A percentile compares a stretch with the other conserved stretches of the same genome.
phyloP scores from a whole-genome alignment of 1,140 invertebrate species.

The Maconellicoccus hirsutus region DNA sequence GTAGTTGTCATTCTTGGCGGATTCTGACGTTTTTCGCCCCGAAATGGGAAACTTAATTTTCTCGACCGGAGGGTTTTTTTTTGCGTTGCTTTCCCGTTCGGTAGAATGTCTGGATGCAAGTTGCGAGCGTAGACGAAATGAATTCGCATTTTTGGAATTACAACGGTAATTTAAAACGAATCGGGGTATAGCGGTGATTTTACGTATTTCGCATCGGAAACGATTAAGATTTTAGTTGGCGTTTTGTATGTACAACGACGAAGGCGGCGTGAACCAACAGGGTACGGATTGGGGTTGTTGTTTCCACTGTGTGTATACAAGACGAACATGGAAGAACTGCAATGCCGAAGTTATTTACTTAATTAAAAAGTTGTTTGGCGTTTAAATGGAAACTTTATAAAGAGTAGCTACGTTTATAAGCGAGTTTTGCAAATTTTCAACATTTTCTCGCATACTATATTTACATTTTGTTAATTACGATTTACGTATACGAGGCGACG shows the following conservation, averaged over 20 bases:
- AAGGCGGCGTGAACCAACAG: too few species aligned
- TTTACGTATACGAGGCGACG: not conserved
- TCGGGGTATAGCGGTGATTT: not conserved
- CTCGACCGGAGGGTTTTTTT: not conserved
- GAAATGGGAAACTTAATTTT: constrained; percentile 1
- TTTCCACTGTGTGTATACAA: not conserved
- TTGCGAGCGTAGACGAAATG: not conserved
- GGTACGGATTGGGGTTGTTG: too few species aligned
- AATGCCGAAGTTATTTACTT: not conserved
- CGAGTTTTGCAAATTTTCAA: not conserved
- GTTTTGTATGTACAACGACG: too few species aligned
- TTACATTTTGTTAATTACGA: too few species aligned
- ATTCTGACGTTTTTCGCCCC: not conserved
- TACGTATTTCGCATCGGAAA: not conserved
- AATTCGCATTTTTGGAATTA: not conserved
- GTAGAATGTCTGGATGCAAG: too few species aligned
- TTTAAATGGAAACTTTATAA: not conserved
- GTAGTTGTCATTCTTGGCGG: not conserved
- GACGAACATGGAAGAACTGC: not conserved
- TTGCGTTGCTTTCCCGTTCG: too few species aligned
- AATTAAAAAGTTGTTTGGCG: constrained; percentile 1
- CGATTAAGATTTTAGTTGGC: not conserved
- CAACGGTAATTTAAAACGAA: not conserved
- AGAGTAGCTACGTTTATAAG: not conserved
- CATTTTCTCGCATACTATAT: too few species aligned